A percentile compares a stretch with the other conserved stretches of the same genome.
Evolutionary conservation across 2,113 vertebrate species (phyloP).

Genomic region (Dinomys branickii): DNA sequence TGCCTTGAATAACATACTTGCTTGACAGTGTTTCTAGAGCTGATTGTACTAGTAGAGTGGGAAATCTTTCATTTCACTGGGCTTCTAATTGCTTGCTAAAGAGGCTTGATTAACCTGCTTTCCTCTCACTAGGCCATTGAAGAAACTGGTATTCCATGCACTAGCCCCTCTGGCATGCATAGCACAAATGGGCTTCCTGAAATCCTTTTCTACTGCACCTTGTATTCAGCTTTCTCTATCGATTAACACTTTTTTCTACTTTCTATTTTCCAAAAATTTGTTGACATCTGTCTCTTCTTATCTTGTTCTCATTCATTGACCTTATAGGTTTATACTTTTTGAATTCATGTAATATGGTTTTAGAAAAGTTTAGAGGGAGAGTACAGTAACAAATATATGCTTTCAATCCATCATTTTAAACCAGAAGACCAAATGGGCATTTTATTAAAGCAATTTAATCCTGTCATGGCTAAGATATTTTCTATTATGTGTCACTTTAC

Average conservation of each 20-base stretch:
- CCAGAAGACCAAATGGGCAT: slow-evolving; percentile 2
- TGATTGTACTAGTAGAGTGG: not conserved
- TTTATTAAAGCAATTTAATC: slow-evolving; percentile 52
- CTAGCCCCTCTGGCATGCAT: not conserved
- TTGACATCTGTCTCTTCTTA: not conserved
- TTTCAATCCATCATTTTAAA: slow-evolving; percentile 30
- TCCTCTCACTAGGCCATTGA: not conserved
- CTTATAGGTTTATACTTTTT: slow-evolving; percentile 1
- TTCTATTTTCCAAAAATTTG: not conserved
- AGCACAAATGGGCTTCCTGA: not conserved
- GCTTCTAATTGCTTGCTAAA: not conserved
- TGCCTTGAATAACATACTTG: not conserved
- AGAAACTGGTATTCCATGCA: not conserved
- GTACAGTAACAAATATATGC: not conserved
- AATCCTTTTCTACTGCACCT: not conserved
- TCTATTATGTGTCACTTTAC: slow-evolving; percentile 28
- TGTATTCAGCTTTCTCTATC: not conserved
- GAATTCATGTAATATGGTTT: not conserved
- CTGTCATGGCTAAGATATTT: slow-evolving; percentile 46
- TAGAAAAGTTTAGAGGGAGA: not conserved
- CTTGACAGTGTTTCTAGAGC: not conserved
- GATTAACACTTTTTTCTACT: not conserved
- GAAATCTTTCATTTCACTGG: not conserved
- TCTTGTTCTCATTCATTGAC: not conserved
- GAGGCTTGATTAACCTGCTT: not conserved